phyloP scores from a whole-genome alignment of 2,888 invertebrate species.

The Stenotaenia linearis region DNA sequence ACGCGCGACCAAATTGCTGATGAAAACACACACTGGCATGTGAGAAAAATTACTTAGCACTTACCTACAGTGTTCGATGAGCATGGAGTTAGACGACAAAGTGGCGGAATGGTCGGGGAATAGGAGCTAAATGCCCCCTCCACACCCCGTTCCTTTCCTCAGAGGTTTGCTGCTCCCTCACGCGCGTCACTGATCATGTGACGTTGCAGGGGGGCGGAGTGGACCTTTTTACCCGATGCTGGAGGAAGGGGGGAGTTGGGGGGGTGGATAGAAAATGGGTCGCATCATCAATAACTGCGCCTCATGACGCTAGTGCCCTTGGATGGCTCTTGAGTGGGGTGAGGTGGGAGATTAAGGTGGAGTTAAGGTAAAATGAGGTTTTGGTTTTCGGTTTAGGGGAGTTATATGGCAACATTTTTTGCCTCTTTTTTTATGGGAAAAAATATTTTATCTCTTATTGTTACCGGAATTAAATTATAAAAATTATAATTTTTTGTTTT shows the following conservation, averaged over 20 bases:
- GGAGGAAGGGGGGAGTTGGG: slow-evolving; percentile 29
- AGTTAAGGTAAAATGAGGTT: slow-evolving; percentile 14
- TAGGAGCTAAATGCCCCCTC: slow-evolving; percentile 20
- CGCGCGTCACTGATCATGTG: slow-evolving; percentile 34
- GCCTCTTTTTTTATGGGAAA: background rate
- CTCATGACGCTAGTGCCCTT: slow-evolving; percentile 24
- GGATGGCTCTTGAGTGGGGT: slow-evolving; percentile 13
- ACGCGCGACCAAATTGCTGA: background rate
- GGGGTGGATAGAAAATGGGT: slow-evolving; percentile 15
- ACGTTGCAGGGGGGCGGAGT: slow-evolving; percentile 35
- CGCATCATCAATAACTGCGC: slow-evolving; percentile 10
- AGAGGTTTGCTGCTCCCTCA: slow-evolving; percentile 27
- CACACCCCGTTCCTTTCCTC: slow-evolving; percentile 29
- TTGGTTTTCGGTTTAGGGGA: background rate
- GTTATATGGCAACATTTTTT: background rate
- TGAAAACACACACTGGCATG: background rate
- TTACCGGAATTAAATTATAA: background rate
- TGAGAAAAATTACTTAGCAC: background rate
- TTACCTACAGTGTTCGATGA: background rate
- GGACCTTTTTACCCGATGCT: slow-evolving; percentile 31
- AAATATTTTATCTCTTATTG: background rate
- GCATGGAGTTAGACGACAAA: slow-evolving; percentile 21
- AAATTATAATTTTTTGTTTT: background rate
- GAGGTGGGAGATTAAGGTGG: slow-evolving; percentile 12
- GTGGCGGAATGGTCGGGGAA: slow-evolving; percentile 7